A percentile compares a stretch with the other conserved stretches of the same genome.
These are phyloP conservation scores for Drosophila pseudotakahashii DNA, from an alignment of 2,888 invertebrate species.

Conservation along the genomic window DNA sequence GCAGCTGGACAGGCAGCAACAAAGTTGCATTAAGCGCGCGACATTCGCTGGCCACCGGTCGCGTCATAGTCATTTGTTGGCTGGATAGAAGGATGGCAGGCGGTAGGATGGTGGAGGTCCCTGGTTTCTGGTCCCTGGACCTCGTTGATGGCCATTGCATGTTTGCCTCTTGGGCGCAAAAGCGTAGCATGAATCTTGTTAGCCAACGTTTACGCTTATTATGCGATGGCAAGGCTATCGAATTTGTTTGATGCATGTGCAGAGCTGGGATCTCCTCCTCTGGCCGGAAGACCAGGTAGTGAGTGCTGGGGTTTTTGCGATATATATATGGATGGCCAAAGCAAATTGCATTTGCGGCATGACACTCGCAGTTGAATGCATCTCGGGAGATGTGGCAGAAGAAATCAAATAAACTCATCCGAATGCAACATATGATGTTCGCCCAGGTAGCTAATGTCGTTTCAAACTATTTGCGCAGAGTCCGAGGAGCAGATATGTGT, in stretches of 20 bases:
- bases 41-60: slow-evolving; percentile 64
- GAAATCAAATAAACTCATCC: slow-evolving; percentile 69
- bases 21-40: slow-evolving; percentile 78
- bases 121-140: slow-evolving; percentile 26
- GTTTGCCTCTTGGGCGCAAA: slow-evolving; percentile 78
- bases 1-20: slow-evolving; percentile 54
- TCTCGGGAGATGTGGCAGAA: slow-evolving; percentile 51
- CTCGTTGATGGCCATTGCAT: slow-evolving; percentile 74
- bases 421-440: slow-evolving; percentile 46
- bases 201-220: slow-evolving; percentile 82
- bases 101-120: slow-evolving; percentile 6
- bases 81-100: neutral
- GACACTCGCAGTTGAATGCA: slow-evolving; percentile 77
- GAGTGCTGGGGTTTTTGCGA: neutral
- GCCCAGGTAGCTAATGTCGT: slow-evolving; percentile 25
- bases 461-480: slow-evolving; percentile 4
- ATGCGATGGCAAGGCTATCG: slow-evolving; percentile 74
- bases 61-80: slow-evolving; percentile 46
- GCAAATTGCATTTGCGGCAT: slow-evolving; percentile 75
- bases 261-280: neutral
- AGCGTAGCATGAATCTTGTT: slow-evolving; percentile 81
- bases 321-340: neutral
- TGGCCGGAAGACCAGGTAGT: slow-evolving; percentile 1
- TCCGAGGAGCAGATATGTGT: slow-evolving; percentile 8
- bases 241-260: slow-evolving; percentile 77